Evolutionary conservation across 2,888 invertebrate genomes (phyloP).

Genomic region (Meliscaeva auricollis): DNA sequence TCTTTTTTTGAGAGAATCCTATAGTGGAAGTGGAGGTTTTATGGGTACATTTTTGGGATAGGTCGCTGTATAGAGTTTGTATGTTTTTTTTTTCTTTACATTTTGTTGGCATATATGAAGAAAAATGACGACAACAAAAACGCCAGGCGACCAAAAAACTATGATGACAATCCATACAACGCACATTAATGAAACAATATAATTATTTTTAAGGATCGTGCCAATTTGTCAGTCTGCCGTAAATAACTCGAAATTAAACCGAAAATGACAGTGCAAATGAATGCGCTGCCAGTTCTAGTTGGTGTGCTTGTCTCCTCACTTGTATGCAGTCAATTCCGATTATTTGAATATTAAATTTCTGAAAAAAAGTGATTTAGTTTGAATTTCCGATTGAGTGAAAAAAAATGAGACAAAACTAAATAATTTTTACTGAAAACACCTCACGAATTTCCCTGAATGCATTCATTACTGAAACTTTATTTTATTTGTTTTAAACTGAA

Average conservation of each 20-base stretch:
- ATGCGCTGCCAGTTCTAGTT: slow-evolving; percentile 47
- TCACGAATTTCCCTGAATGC: too few species aligned
- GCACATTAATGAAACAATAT: slow-evolving; percentile 71
- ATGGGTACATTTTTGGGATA: background rate
- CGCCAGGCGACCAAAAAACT: slow-evolving; percentile 1
- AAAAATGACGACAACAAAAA: slow-evolving; percentile 9
- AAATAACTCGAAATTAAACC: slow-evolving; percentile 69
- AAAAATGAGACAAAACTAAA: too few species aligned
- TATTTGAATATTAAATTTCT: background rate
- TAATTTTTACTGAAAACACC: too few species aligned
- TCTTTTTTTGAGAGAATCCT: background rate
- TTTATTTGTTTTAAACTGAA: too few species aligned
- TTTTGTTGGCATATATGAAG: slow-evolving; percentile 17
- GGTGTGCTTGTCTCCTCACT: background rate
- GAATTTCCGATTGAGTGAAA: too few species aligned
- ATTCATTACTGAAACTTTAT: too few species aligned
- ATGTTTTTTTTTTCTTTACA: background rate
- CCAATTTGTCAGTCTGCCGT: slow-evolving; percentile 71
- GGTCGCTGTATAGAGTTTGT: slow-evolving; percentile 3
- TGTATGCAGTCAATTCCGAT: background rate
- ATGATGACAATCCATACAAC: slow-evolving; percentile 34
- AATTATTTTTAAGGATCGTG: slow-evolving; percentile 72
- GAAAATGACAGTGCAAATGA: slow-evolving; percentile 60
- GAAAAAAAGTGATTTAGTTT: too few species aligned
- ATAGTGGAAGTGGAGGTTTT: background rate